Base-by-base conservation (phyloP, 2,888 invertebrate species). In the Uloborus plumipes region DNA sequence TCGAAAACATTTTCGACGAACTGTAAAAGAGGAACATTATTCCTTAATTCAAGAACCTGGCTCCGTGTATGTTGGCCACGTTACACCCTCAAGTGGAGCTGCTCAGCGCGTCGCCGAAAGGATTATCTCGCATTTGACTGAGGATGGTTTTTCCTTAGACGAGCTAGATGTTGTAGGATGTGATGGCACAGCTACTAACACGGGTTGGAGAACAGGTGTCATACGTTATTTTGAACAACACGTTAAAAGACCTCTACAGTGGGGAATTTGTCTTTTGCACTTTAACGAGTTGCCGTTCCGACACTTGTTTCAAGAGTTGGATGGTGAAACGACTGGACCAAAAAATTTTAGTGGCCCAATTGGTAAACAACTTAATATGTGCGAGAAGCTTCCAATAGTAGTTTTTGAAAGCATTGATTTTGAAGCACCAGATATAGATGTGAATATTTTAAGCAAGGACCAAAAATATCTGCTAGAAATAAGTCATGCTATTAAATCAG, bases 191-290 rank as follows among this genome's bases (percentile, higher is more conserved):
- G 15, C 15, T 51, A 51, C 11, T 51, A 51, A 51, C 51, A 51
- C 51, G 51, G 51, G 51, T 51, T 51, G 51, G 51, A 51, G 51
- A 51, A 51, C 51, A 13, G 51, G 51, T 51, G 51, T 51, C 15
- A 51, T 51, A 51, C 51, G 51, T 51, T 51, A 13, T 13, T 13
- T 51, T 51, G 51, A 51, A 13, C 51, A 51, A 51, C 51, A 51
- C 11, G 51, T 51, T 51, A 51, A 51, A 51, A 51, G 51, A 51
- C 15, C 51, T 11, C 51, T 51, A 51, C 51, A 51, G 15, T 51
- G 51, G 51, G 51, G 11, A 51, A 15, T 51, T 51, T 51, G 51
- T 15, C 51, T 51, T 51, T 51, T 51, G 51, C 11, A 51, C 51
- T 51, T 51, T 51, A 51, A n/a, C n/a, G n/a, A n/a, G n/a, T n/a